Evolutionary conservation across 2,888 invertebrate species (phyloP), one percentile per base, ranked within the genome.

Genomic region (Panzeria rudis): DNA sequence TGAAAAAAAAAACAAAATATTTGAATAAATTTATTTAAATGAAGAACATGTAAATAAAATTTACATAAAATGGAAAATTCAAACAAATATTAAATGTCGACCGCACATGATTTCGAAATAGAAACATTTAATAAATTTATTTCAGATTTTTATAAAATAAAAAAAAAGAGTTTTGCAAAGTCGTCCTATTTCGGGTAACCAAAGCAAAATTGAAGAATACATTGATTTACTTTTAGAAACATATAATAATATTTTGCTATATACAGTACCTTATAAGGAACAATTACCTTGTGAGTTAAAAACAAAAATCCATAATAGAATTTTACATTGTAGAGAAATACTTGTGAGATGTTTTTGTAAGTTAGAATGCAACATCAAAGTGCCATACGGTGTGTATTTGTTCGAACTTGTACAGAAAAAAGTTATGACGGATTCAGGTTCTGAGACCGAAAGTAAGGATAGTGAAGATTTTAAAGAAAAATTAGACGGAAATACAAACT

Each of bases 331-430:
- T 13, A 69, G 52, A 35, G 52, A 50, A 25, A 44, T 68, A 50
- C 44, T 68, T 29, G 17, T 71, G 17, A 56, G 54, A 56, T 71
- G 56, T 56, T 71, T 71, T 56, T 23, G 71, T 71, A 71, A 54
- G n/a, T 41, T 71, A 35, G n/a, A n/a, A n/a, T n/a, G n/a, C n/a
- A n/a, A n/a, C n/a, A n/a, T n/a, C n/a, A n/a, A n/a, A n/a, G n/a
- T 71, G 3, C 56, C 71, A 54, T 56, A 29, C 11, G 47, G 52
- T 69, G 44, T 35, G 29, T 17, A 69, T 35, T 20, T 69, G 35
- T 32, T 52, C 29, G 52, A 32, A 52, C 32, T 69, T 25, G 50
- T 69, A 32, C 50, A 32, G 38, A 38, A 38, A 38, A 38, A 38
- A 11, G 8, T 38, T 38, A 38, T 4, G 38, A 38, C 38, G 11